Evolutionary conservation across 2,113 vertebrate species (phyloP), one percentile per base, ranked within the genome.

Genomic region (Pteruthius melanotis): DNA sequence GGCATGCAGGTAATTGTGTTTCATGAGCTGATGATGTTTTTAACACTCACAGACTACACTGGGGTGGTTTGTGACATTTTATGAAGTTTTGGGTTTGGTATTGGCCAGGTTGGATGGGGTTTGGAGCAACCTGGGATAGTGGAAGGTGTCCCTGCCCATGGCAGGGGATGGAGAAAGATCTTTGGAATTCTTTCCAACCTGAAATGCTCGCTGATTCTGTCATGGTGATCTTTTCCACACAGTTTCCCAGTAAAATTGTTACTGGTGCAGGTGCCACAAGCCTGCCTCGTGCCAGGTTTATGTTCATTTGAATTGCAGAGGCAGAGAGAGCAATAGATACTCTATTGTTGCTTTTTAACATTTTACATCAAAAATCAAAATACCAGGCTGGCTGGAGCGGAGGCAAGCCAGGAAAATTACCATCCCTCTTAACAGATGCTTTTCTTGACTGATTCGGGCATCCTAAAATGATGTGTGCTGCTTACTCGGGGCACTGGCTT

Each of bases 261-360:
- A 7, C 1, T 45, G 69, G 20, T 49, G 39, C 26, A 52, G 83
- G 13, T 17, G n/a, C 37, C 26, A 27, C 9, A 8, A 50, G 3
- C 10, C 10, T 33, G 23, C 23, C 49, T 33, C 0, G 0, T 21
- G 30, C 22, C 35, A 6, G 12, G 21, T 44, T 47, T 71, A 45
- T 23, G 31, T 42, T 86, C 28, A 17, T 79, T 56, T 20, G 27
- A 35, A 4, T 13, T 37, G 45, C 53, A 23, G 57, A 27, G 47
- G 33, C 60, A 74, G 52, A 17, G 61, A 15, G 17, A 42, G 54
- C 80, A 53, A 3, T 2, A 10, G 16, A 1, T 0, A 4, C 7
- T 64, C 16, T 8, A 1, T 39, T 37, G 31, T n/a, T 61, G 35
- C 9, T n/a, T 70, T 75, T 65, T 35, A 39, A 30, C 30, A 16